phyloP scores from a whole-genome alignment of 2,888 invertebrate species.

The Meteorus colon region DNA sequence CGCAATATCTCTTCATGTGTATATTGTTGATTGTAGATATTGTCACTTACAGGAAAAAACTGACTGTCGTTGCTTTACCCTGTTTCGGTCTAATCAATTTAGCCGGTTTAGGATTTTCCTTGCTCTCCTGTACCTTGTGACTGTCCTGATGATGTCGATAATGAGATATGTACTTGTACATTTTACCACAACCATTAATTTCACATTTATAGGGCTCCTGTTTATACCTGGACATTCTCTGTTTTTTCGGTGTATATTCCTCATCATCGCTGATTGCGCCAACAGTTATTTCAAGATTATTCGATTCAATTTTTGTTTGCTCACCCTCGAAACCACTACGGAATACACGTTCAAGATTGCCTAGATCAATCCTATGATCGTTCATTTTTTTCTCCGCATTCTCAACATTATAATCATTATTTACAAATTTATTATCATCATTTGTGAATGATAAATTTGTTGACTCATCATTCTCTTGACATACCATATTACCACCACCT shows the following conservation, averaged over 20 bases:
- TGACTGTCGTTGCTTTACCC: constrained; percentile 68
- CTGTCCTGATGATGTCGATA: constrained; percentile 72
- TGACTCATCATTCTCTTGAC: constrained; percentile 52
- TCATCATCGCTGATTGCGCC: constrained; percentile 68
- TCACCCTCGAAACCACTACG: constrained; percentile 63
- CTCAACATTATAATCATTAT: constrained; percentile 58
- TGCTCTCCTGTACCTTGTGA: constrained; percentile 63
- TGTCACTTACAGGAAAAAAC: constrained; percentile 68
- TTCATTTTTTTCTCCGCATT: constrained; percentile 49
- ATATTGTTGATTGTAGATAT: neutral
- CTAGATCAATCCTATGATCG: constrained; percentile 67
- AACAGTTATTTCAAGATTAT: constrained; percentile 57
- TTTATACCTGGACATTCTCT: constrained; percentile 70
- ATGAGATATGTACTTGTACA: constrained; percentile 71
- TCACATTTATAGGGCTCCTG: constrained; percentile 71
- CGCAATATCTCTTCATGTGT: neutral
- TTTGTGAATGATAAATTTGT: constrained; percentile 56
- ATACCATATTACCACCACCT: neutral
- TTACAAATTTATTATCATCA: constrained; percentile 57
- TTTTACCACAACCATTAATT: constrained; percentile 69
- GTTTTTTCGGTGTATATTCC: constrained; percentile 71
- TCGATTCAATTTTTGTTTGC: constrained; percentile 59
- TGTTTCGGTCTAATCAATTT: constrained; percentile 63
- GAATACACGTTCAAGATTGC: constrained; percentile 67
- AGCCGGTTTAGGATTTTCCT: constrained; percentile 58